A percentile compares a stretch with the other conserved stretches of the same genome.
phyloP scores from a whole-genome alignment of 30 jellyfish, hydroid and myxozoan species.

The Sanderia malayensis region DNA sequence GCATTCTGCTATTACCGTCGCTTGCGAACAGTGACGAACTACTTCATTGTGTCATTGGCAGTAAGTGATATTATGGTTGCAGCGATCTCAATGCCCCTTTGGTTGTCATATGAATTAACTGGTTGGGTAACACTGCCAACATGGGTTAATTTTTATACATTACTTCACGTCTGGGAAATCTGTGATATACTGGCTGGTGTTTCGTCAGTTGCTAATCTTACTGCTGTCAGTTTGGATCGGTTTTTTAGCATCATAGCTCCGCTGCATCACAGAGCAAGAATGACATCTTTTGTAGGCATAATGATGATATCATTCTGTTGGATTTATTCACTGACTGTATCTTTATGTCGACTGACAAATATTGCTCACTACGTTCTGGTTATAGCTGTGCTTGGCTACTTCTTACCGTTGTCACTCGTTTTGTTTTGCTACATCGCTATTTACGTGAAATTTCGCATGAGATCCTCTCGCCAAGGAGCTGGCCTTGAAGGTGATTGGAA shows the following conservation, averaged over 20 bases:
- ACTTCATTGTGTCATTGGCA: slow-evolving; percentile 85
- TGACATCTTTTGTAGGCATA: slow-evolving; percentile 66
- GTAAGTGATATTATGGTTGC: slow-evolving; percentile 84
- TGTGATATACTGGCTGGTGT: slow-evolving; percentile 81
- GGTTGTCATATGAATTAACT: slow-evolving; percentile 69
- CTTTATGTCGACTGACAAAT: slow-evolving; percentile 19
- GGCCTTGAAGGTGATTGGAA: slow-evolving; percentile 74
- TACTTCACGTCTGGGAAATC: slow-evolving; percentile 52
- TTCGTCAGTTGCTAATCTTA: slow-evolving; percentile 80
- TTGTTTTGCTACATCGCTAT: slow-evolving; percentile 59
- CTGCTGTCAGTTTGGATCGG: slow-evolving; percentile 88
- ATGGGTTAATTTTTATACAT: slow-evolving; percentile 13
- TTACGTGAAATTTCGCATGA: slow-evolving; percentile 53
- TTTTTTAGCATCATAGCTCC: slow-evolving; percentile 88
- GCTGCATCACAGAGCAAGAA: slow-evolving; percentile 74
- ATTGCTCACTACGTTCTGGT: slow-evolving; percentile 22
- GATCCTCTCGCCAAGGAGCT: slow-evolving; percentile 42
- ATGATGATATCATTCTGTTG: slow-evolving; percentile 62
- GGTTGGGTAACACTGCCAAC: slow-evolving; percentile 52
- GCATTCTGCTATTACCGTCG: slow-evolving; percentile 81
- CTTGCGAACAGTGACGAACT: slow-evolving; percentile 72
- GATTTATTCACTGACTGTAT: slow-evolving; percentile 65
- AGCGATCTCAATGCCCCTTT: slow-evolving; percentile 91
- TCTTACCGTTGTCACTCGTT: slow-evolving; percentile 67
- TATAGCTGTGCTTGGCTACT: slow-evolving; percentile 68